A percentile compares a stretch with the other conserved stretches of the same genome.
phyloP scores from a whole-genome alignment of 2,113 vertebrate species.

The Sialia sialis region DNA sequence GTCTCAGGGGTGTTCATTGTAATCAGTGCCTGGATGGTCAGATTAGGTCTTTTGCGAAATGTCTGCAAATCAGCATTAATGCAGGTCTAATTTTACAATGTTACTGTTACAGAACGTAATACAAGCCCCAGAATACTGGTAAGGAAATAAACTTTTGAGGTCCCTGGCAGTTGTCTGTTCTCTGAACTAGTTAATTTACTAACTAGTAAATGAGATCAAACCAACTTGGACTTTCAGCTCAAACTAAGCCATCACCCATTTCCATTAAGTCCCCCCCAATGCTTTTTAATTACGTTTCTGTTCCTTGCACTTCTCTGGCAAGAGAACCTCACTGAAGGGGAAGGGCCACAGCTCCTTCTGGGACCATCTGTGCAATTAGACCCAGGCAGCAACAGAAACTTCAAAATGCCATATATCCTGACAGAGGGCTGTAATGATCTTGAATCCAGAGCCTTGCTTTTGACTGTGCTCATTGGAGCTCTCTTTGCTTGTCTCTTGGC shows the following conservation, averaged over 20 bases:
- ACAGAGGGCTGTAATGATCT: neutral
- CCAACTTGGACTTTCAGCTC: neutral
- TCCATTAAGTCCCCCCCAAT: neutral
- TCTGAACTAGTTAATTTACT: neutral
- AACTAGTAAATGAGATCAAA: slow-evolving; percentile 26
- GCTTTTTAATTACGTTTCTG: slow-evolving; percentile 7
- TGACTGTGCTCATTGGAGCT: neutral
- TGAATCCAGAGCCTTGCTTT: neutral
- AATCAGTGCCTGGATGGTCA: neutral
- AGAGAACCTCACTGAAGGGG: neutral
- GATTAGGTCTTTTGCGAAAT: neutral
- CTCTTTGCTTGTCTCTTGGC: neutral
- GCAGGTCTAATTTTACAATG: slow-evolving; percentile 14
- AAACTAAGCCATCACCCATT: neutral
- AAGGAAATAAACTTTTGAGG: slow-evolving; percentile 15
- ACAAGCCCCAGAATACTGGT: neutral
- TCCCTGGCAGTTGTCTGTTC: neutral
- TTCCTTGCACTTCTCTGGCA: neutral
- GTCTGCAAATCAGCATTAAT: neutral
- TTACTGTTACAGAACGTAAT: neutral
- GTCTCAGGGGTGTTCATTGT: neutral
- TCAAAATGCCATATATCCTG: neutral
- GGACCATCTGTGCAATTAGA: neutral
- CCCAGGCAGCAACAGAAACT: neutral
- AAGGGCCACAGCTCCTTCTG: neutral